A percentile compares a stretch with the other conserved stretches of the same genome.
Conservation (phyloP, 2,888 invertebrate genomes). For the Megastigmus dorsalis region DNA sequence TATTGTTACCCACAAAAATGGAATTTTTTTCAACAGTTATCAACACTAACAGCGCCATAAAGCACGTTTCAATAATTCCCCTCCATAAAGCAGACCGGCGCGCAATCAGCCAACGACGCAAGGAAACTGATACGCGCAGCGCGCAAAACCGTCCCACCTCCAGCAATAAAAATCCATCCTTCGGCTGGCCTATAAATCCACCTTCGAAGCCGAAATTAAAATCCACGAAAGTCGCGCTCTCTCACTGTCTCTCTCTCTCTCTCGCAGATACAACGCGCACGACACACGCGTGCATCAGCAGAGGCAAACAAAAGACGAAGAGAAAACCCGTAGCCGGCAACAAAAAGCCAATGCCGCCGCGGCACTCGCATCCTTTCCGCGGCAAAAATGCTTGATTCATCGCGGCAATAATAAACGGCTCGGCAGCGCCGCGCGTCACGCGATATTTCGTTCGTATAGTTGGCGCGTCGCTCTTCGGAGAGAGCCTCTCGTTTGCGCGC, state of each 20-base stretch:
- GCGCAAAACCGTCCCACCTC: neutral
- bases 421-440: too few species aligned
- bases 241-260: too few species aligned
- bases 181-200: slow-evolving; percentile 30
- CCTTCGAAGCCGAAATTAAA: slow-evolving; percentile 48
- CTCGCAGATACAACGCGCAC: too few species aligned
- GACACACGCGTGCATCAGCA: neutral
- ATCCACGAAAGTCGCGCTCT: neutral
- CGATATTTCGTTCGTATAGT: too few species aligned
- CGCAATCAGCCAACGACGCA: too few species aligned
- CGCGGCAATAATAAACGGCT: slow-evolving; percentile 37
- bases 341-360: neutral
- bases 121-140: neutral
- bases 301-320: neutral
- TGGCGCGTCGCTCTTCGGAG: neutral
- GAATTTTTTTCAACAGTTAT: too few species aligned
- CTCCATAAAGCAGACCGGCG: neutral
- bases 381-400: slow-evolving; percentile 42
- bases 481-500: slow-evolving; percentile 7
- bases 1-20: neutral
- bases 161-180: slow-evolving; percentile 29
- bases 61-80: slow-evolving; percentile 1
- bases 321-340: neutral
- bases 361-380: neutral
- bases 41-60: too few species aligned